Base-by-base conservation (phyloP, 2,888 invertebrate species). In the Melinopterus prodromus region DNA sequence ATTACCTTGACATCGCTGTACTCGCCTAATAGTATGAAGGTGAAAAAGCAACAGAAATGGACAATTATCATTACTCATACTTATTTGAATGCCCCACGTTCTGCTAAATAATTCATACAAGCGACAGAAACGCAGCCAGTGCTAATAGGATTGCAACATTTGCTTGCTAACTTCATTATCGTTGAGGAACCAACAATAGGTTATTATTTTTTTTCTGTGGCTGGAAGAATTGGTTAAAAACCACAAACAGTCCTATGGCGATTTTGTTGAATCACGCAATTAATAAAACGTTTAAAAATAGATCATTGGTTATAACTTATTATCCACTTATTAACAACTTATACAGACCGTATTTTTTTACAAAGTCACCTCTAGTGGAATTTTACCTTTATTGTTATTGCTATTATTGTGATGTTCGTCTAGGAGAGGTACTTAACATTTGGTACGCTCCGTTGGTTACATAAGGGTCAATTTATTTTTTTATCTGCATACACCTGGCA, bases 401-500 rank as follows among this genome's bases (percentile, higher is more conserved):
- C 53, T 53, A 53, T 53, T 53, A 7, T 53, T 12, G 53, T 53
- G 53, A 53, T 12, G 53, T 7, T 53, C 2, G 7, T 53, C 53
- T 53, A 53, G 12, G 12, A 53, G 2, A 2, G 53, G 3, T 53
- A 53, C 53, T 53, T 53, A 53, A 9, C 12, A 26, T 53, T 53
- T 12, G 7, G 9, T 53, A 53, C 53, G 53, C 53, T 53, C 12
- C 9, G 53, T 53, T 53, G 7, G 53, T 53, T 53, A 53, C 53
- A 80, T 79, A 78, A 82, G 82, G 83, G 80, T 80, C 78, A 71
- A 78, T 78, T 78, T 71, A 36, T 78, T 78, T 80, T 79, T 82
- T 82, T 82, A 83, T 83, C 83, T 77, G 38, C 76, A 80, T 82
- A 76, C 83, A 83, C 83, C 83, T 83, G 83, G 83, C 76, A 72